Evolutionary conservation across 2,888 invertebrate genomes (phyloP), one percentile per base, ranked within the genome.

Genomic region (Rugalucina vietnamica): DNA sequence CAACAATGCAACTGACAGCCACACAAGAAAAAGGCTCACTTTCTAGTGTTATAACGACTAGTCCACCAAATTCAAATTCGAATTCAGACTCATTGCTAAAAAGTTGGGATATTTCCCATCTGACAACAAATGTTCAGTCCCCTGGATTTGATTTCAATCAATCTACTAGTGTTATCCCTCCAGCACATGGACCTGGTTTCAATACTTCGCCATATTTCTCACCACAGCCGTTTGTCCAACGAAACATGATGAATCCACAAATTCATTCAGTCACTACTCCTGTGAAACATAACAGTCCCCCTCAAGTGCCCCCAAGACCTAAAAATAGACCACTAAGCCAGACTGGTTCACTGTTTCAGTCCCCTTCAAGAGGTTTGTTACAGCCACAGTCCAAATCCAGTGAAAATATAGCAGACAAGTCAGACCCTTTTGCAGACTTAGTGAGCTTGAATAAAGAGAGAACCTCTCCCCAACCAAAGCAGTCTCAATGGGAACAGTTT

Each of bases 61-160:
- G 37, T 24, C 43, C 57, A 60, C 69, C 27, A 65, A 49, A 24
- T 74, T 71, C 8, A 39, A 73, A 71, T 39, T 74, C 12, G 49
- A 73, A 70, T 76, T 79, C 88, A 12, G 86, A 87, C 24, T 88
- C 87, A 10, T 78, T 91, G 54, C 79, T 87, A 43, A 89, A 90
- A 43, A 90, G 89, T 72, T 91, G 90, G 90, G 81, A 87, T 37
- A 78, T 91, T n/a, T 84, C 78, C n/a, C 85, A 87, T 2, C 75
- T 91, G 69, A 71, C 88, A 3, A 73, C 79, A 54, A 65, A 77
- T 50, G 43, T 65, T 34, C 34, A 27, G 34, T 32, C 73, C 5
- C 29, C 81, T 65, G 69, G 50, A n/a, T 34, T 37, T 32, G 39
- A 70, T 39, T 70, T 34, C 32, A 34, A 29, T 70, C 3, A 70